phyloP scores from a whole-genome alignment of 1,140 invertebrate species.

The Sweltsa coloradensis region DNA sequence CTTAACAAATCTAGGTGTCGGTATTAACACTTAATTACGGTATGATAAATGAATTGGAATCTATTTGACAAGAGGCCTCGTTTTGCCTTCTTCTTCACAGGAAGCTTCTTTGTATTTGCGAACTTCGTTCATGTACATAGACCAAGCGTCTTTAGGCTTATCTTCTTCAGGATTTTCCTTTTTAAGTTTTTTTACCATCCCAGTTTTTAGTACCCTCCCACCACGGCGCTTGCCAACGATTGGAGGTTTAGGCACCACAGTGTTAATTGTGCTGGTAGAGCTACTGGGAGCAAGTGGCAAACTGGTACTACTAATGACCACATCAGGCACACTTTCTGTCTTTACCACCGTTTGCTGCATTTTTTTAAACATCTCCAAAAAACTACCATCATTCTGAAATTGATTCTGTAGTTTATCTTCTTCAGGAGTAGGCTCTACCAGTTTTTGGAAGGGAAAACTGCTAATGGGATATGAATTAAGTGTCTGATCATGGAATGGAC shows the following conservation, averaged over 20 bases:
- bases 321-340: background rate
- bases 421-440: background rate
- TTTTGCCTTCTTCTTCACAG: conserved; percentile 80
- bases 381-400: conserved; percentile 77
- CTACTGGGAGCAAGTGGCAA: too few species aligned
- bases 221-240: conserved; percentile 73
- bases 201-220: conserved; percentile 75
- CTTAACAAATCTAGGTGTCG: too few species aligned
- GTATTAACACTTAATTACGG: too few species aligned
- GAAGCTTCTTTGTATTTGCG: conserved; percentile 82
- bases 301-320: too few species aligned
- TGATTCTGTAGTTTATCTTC: conserved; percentile 30
- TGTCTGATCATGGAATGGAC: background rate
- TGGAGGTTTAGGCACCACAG: conserved; percentile 21
- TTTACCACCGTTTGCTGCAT: conserved; percentile 72
- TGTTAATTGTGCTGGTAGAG: too few species aligned
- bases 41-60: too few species aligned
- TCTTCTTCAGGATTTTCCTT: conserved; percentile 47
- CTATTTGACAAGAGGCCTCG: conserved; percentile 83
- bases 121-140: conserved; percentile 83
- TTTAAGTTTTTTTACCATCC: conserved; percentile 75
- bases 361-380: conserved; percentile 80
- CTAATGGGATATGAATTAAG: background rate
- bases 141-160: conserved; percentile 74
- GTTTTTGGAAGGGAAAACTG: background rate